Conservation (phyloP, 2,797 vertebrate species). For the Sitta carolinensis region DNA sequence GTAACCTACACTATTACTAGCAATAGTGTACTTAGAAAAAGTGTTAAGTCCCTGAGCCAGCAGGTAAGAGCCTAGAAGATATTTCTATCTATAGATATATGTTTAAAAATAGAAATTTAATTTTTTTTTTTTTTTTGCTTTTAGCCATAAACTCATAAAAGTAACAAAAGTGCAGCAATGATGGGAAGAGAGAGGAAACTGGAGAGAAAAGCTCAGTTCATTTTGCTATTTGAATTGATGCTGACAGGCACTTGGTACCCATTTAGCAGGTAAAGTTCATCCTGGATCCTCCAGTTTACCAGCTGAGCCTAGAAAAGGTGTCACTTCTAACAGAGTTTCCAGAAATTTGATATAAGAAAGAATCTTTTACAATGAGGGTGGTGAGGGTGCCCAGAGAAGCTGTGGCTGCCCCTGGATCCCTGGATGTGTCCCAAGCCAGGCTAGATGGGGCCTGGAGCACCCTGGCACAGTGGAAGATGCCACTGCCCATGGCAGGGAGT, state of each 20-base stretch:
- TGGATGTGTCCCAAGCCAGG: background rate
- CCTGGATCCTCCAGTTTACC: background rate
- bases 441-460: rapidly evolving
- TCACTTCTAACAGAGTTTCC: background rate
- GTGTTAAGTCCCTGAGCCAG: slow-evolving; percentile 34
- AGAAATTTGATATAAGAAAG: background rate
- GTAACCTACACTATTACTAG: background rate
- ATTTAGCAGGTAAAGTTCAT: background rate
- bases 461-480: background rate
- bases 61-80: slow-evolving; percentile 16
- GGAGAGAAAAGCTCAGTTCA: background rate
- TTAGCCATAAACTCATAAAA: background rate
- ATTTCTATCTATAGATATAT: background rate
- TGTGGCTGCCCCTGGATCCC: background rate
- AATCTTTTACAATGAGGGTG: background rate
- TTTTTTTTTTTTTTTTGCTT: background rate
- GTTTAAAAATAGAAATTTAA: background rate
- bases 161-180: background rate
- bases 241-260: background rate
- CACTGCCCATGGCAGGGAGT: background rate
- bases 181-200: background rate
- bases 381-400: background rate
- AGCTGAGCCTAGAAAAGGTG: background rate
- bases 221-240: background rate
- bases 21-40: slow-evolving; percentile 4